A percentile compares a stretch with the other conserved stretches of the same genome.
Evolutionary conservation across 2,797 vertebrate genomes (phyloP).

Genomic region (Carcharodon carcharias): DNA sequence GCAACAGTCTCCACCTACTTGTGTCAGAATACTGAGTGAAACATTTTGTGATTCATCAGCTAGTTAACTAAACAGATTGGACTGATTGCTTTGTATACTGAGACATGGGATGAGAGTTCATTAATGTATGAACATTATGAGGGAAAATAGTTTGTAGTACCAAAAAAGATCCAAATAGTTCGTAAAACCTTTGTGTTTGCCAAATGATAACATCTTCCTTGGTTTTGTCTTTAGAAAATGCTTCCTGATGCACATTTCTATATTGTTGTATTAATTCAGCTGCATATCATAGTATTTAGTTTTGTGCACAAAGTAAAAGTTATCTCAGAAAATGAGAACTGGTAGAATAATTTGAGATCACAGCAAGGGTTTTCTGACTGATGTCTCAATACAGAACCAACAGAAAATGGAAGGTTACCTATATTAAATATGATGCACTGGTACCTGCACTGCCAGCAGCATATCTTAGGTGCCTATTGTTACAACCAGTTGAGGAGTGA

Average conservation of each 20-base stretch:
- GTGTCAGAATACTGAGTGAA: background rate
- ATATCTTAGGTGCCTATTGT: background rate
- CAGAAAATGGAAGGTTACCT: background rate
- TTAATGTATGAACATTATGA: background rate
- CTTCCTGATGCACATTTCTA: background rate
- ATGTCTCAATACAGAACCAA: background rate
- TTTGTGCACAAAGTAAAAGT: background rate
- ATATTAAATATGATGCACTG: background rate
- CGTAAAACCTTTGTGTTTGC: background rate
- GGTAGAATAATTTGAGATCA: background rate
- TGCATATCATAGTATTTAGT: background rate
- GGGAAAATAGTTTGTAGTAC: background rate
- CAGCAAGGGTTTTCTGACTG: background rate
- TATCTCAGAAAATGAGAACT: background rate
- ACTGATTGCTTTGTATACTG: background rate
- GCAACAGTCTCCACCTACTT: background rate
- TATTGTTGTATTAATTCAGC: background rate
- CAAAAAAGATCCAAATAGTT: background rate
- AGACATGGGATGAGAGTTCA: background rate
- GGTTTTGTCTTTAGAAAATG: background rate
- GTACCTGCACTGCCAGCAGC: background rate
- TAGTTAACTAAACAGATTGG: background rate
- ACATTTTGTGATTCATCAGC: background rate
- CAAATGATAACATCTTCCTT: background rate
- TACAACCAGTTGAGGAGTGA: too few relatives aligned